Evolutionary conservation across 64 coral and sea anemone species (phyloP).

Genomic region (Stylophora pistillata): DNA sequence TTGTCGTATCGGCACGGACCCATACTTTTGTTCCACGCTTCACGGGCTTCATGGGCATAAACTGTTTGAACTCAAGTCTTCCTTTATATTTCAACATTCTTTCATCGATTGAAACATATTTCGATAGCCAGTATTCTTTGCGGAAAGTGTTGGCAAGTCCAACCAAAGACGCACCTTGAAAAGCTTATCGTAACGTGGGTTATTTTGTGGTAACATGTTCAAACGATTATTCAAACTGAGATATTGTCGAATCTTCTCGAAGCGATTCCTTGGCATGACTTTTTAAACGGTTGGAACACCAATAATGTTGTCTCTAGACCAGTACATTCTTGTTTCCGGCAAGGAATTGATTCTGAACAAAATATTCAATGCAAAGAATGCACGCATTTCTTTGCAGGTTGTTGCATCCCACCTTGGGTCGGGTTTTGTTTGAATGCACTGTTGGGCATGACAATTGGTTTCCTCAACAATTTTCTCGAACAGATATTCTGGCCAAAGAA

Average conservation of each 20-base stretch:
- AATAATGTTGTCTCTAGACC: conserved; percentile 7
- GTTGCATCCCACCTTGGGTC: conserved; percentile 14
- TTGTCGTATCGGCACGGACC: conserved; percentile 16
- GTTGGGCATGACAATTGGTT: conserved; percentile 36
- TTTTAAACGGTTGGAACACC: conserved; percentile 28
- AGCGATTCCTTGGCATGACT: conserved; percentile 33
- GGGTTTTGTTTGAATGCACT: conserved; percentile 20
- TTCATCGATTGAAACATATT: conserved; percentile 43
- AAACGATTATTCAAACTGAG: conserved; percentile 32
- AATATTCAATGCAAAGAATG: neutral
- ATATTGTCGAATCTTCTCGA: conserved; percentile 34
- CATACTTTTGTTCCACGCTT: conserved; percentile 39
- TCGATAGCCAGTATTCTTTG: conserved; percentile 15
- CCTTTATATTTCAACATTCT: conserved; percentile 33
- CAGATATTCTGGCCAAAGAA: neutral
- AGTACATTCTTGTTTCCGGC: conserved; percentile 27
- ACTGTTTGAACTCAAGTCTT: conserved; percentile 44
- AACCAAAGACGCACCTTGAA: conserved; percentile 12
- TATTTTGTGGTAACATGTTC: conserved; percentile 18
- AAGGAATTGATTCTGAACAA: conserved; percentile 16
- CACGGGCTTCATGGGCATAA: conserved; percentile 42
- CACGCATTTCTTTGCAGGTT: conserved; percentile 13
- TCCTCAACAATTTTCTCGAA: conserved; percentile 16
- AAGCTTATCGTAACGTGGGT: conserved; percentile 15
- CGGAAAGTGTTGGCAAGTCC: conserved; percentile 29